A percentile compares a stretch with the other conserved stretches of the same genome.
phyloP scores from a whole-genome alignment of 2,888 invertebrate species.

The Lycaena phlaeas region DNA sequence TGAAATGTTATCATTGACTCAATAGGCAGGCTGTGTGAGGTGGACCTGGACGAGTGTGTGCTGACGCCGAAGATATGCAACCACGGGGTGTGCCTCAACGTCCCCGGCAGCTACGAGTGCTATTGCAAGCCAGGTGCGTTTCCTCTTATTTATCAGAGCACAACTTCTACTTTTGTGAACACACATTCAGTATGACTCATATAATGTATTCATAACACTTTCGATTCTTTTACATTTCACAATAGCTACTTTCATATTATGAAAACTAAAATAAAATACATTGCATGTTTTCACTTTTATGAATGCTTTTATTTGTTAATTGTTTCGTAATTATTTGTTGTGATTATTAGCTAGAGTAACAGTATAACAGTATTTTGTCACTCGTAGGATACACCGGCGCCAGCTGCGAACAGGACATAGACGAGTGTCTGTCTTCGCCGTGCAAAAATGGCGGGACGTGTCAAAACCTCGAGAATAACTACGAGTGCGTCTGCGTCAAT shows the following conservation, averaged over 20 bases:
- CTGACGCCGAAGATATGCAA: conserved; percentile 78
- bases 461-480: conserved; percentile 86
- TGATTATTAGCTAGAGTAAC: too few relatives aligned
- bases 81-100: conserved; percentile 86
- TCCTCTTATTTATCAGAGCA: too few relatives aligned
- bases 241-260: too few relatives aligned
- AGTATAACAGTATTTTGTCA: too few relatives aligned
- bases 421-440: conserved; percentile 89
- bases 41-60: conserved; percentile 84
- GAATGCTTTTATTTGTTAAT: too few relatives aligned
- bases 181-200: too few relatives aligned
- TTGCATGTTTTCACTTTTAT: too few relatives aligned
- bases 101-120: conserved; percentile 84
- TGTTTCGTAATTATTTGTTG: too few relatives aligned
- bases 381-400: conserved; percentile 82
- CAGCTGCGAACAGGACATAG: conserved; percentile 87
- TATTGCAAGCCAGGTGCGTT: conserved; percentile 82
- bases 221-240: too few relatives aligned
- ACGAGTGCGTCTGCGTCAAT: conserved; percentile 85
- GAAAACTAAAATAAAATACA: too few relatives aligned
- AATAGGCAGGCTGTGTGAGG: conserved; percentile 69
- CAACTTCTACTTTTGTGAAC: too few relatives aligned
- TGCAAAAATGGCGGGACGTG: conserved; percentile 89
- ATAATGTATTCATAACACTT: too few relatives aligned
- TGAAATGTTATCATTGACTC: conserved; percentile 16